Percentiles rank a stretch among this genome's conserved stretches.
phyloP scores from a whole-genome alignment of 2,113 vertebrate genomes.

The Geococcyx californianus region DNA sequence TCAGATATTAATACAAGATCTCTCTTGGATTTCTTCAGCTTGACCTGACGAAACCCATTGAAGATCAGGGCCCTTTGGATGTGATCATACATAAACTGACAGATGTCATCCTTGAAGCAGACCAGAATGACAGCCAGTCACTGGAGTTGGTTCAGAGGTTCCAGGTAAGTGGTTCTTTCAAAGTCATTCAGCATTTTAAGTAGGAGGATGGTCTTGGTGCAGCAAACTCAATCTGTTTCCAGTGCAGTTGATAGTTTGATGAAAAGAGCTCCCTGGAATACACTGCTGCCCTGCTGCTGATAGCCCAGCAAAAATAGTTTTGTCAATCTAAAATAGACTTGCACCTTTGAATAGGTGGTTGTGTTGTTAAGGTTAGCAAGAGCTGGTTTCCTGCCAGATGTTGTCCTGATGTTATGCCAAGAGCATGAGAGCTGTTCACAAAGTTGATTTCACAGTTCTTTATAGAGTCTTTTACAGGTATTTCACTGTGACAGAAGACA shows the following conservation, averaged over 20 bases:
- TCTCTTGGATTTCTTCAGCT: slow-evolving; percentile 76
- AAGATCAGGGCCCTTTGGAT: slow-evolving; percentile 95
- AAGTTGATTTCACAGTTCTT: background rate
- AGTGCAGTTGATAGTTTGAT: background rate
- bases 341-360: background rate
- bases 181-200: background rate
- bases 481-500: background rate
- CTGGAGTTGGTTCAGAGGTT: slow-evolving; percentile 93
- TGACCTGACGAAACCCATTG: slow-evolving; percentile 91
- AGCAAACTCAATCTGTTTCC: background rate
- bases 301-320: background rate
- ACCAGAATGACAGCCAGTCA: slow-evolving; percentile 95
- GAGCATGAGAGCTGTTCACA: background rate
- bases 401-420: background rate
- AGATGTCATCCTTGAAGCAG: slow-evolving; percentile 95
- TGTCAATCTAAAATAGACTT: background rate
- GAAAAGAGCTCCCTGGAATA: background rate
- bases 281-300: background rate
- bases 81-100: slow-evolving; percentile 99
- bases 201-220: background rate
- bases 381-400: background rate
- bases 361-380: background rate
- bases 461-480: background rate
- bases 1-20: background rate
- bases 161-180: slow-evolving; percentile 80